A percentile compares a stretch with the other conserved stretches of the same genome.
Evolutionary conservation across 2,113 vertebrate genomes (phyloP).

Genomic region (Cyanoramphus novaezelandiae): DNA sequence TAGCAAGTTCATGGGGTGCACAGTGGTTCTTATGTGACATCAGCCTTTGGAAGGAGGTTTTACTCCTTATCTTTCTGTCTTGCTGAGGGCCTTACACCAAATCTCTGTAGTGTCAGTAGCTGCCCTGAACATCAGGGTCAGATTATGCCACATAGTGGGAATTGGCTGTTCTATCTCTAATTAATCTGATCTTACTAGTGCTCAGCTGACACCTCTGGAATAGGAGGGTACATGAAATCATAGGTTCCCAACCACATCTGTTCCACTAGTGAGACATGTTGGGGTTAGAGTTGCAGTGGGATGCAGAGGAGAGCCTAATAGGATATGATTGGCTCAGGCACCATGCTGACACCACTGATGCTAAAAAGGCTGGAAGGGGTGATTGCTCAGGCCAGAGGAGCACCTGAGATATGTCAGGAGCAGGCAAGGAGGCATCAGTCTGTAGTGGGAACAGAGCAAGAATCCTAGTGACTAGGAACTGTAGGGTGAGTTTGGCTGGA

Average conservation of each 20-base stretch:
- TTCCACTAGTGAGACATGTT: background rate
- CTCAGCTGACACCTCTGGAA: background rate
- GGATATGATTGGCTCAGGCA: rapidly evolving
- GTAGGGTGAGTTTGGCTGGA: background rate
- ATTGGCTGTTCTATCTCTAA: background rate
- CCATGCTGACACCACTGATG: background rate
- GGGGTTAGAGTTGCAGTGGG: background rate
- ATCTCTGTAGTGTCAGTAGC: background rate
- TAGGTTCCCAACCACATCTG: background rate
- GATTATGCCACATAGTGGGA: rapidly evolving
- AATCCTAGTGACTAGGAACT: background rate
- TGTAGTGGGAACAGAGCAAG: background rate
- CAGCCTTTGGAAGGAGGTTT: background rate
- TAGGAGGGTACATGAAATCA: background rate
- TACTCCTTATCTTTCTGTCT: background rate
- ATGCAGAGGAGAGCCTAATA: background rate
- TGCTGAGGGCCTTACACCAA: background rate
- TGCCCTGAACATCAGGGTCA: background rate
- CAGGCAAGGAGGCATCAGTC: background rate
- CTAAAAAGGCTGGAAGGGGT: background rate
- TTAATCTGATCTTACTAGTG: background rate
- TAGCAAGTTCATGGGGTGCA: background rate
- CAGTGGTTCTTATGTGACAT: background rate
- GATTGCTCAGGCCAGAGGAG: background rate
- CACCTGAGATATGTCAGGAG: background rate